These are phyloP conservation scores for Helleia helle DNA, from an alignment of 2,888 invertebrate genomes.

Conservation along the genomic window DNA sequence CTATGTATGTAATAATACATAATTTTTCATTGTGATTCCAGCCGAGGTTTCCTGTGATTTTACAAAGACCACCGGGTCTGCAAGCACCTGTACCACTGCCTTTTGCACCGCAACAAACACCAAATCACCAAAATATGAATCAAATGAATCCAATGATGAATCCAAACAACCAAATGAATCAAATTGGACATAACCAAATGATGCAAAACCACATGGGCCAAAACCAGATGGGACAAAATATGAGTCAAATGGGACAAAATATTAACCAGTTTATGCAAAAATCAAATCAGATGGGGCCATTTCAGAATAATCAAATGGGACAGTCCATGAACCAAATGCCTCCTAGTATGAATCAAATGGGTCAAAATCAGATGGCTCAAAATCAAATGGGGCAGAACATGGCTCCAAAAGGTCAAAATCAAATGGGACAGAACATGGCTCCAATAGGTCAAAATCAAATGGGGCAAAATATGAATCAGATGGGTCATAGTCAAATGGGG, in stretches of 20 bases:
- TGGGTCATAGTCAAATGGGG: slow-evolving; percentile 32
- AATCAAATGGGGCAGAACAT: slow-evolving; percentile 30
- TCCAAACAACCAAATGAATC: slow-evolving; percentile 31
- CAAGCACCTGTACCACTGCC: slow-evolving; percentile 57
- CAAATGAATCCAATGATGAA: slow-evolving; percentile 34
- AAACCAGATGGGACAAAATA: slow-evolving; percentile 33
- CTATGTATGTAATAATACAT: too few relatives aligned
- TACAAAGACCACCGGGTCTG: slow-evolving; percentile 58
- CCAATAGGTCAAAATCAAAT: slow-evolving; percentile 37
- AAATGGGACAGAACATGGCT: slow-evolving; percentile 29
- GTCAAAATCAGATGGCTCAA: slow-evolving; percentile 28
- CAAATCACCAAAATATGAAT: slow-evolving; percentile 27
- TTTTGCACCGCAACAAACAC: slow-evolving; percentile 48
- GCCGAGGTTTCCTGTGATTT: slow-evolving; percentile 62
- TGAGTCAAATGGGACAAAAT: slow-evolving; percentile 29
- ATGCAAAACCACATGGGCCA: slow-evolving; percentile 29
- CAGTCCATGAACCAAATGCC: slow-evolving; percentile 28
- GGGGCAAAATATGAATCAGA: slow-evolving; percentile 30
- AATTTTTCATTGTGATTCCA: too few relatives aligned
- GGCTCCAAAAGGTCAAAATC: slow-evolving; percentile 26
- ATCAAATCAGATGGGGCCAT: slow-evolving; percentile 28
- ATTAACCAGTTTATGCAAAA: slow-evolving; percentile 27
- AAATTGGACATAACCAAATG: slow-evolving; percentile 26
- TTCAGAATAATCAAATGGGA: slow-evolving; percentile 34
- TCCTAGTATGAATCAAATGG: slow-evolving; percentile 27